Evolutionary conservation across 2,113 vertebrate species (phyloP).

Genomic region (Leucosticte australis): DNA sequence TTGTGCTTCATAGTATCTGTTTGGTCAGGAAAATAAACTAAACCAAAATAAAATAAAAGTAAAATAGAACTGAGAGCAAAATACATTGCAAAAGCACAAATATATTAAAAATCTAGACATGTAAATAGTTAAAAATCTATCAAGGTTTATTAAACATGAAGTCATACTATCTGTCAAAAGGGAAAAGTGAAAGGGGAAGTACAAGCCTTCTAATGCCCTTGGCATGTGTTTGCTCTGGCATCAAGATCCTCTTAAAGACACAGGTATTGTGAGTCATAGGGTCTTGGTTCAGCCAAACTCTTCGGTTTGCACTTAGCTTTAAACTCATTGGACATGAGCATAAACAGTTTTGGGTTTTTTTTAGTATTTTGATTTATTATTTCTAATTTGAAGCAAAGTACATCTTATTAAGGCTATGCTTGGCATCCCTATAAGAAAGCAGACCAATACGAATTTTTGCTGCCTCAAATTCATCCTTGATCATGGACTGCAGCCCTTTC

Average conservation of each 20-base stretch:
- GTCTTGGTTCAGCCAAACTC: neutral
- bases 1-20: neutral
- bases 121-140: neutral
- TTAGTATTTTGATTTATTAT: neutral
- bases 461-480: neutral
- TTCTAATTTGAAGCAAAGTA: neutral
- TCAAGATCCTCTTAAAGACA: neutral
- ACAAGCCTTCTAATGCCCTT: neutral
- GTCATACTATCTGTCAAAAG: neutral
- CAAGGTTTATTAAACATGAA: neutral
- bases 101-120: neutral
- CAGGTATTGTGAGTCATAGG: rapidly evolving
- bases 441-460: neutral
- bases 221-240: neutral
- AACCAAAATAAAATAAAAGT: neutral
- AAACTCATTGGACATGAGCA: neutral
- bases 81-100: neutral
- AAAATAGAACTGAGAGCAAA: neutral
- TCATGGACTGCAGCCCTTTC: neutral
- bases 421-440: neutral
- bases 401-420: neutral
- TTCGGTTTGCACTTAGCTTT: neutral
- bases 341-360: neutral
- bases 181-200: neutral
- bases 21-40: neutral